These are phyloP conservation scores for Urophycis tenuis DNA, from an alignment of 2,797 vertebrate species.

Conservation along the genomic window DNA sequence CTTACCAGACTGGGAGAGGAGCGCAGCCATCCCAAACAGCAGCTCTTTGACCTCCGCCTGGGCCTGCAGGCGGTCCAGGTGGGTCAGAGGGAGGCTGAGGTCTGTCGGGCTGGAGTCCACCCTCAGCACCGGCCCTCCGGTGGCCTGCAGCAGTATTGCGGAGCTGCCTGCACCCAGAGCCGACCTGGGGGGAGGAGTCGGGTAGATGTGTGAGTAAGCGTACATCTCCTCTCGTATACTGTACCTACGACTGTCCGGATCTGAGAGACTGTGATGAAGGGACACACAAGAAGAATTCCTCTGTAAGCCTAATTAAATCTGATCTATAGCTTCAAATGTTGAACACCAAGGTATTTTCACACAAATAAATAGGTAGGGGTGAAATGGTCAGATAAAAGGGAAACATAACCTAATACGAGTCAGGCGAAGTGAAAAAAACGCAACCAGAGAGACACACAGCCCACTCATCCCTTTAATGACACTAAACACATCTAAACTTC, in stretches of 20 bases:
- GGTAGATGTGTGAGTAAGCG: background rate
- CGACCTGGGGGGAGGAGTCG: conserved; percentile 34
- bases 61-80: conserved; percentile 43
- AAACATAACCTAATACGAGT: no score
- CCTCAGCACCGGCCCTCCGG: conserved; percentile 42
- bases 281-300: background rate
- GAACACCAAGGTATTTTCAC: background rate
- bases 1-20: conserved; percentile 36
- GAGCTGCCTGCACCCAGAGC: conserved; percentile 46
- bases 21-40: conserved; percentile 67
- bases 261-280: background rate
- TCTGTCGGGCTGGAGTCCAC: conserved; percentile 33
- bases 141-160: conserved; percentile 46
- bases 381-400: no score
- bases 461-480: no score
- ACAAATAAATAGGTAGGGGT: background rate
- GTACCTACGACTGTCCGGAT: background rate
- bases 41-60: conserved; percentile 59
- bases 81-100: conserved; percentile 42
- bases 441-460: no score
- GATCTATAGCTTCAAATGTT: background rate
- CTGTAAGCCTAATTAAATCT: background rate
- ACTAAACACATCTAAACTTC: no score
- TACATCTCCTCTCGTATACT: background rate
- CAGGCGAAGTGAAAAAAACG: no score